These are phyloP conservation scores for Epinephelus cyanopodus DNA, from an alignment of 2,113 vertebrate genomes.

Conservation along the genomic window DNA sequence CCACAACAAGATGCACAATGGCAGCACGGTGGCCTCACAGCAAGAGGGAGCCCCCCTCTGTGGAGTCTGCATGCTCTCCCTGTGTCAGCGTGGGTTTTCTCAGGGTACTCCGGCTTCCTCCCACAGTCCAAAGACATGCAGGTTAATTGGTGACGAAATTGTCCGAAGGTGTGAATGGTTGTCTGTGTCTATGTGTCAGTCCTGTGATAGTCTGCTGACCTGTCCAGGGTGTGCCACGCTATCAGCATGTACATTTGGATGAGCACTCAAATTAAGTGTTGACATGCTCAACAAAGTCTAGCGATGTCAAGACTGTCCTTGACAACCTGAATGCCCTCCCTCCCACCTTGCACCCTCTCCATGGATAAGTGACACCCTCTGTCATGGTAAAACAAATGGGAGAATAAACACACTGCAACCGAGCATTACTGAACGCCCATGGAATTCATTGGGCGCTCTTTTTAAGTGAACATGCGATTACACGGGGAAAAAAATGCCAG, in stretches of 20 bases:
- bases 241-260: conserved; percentile 3
- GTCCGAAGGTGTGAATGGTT: too few species aligned
- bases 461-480: conserved; percentile 80
- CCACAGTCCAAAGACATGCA: too few species aligned
- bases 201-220: too few species aligned
- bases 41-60: too few species aligned
- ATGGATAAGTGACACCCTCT: conserved; percentile 57
- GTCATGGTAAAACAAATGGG: conserved; percentile 58
- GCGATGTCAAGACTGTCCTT: conserved; percentile 16
- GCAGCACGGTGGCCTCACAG: too few species aligned
- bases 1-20: too few species aligned
- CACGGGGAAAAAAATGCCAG: conserved; percentile 48
- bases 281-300: conserved; percentile 14
- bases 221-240: background rate
- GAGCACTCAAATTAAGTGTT: conserved; percentile 17
- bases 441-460: conserved; percentile 79
- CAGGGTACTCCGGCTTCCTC: too few species aligned
- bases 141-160: too few species aligned
- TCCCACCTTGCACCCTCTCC: conserved; percentile 8
- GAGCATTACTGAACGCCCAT: conserved; percentile 71
- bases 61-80: too few species aligned
- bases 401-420: conserved; percentile 62
- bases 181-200: too few species aligned
- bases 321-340: conserved; percentile 23
- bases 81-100: too few species aligned